Evolutionary conservation across 2,113 vertebrate genomes (phyloP), one percentile per base, ranked within the genome.

Genomic region (Speoplatyrhinus poulsoni): DNA sequence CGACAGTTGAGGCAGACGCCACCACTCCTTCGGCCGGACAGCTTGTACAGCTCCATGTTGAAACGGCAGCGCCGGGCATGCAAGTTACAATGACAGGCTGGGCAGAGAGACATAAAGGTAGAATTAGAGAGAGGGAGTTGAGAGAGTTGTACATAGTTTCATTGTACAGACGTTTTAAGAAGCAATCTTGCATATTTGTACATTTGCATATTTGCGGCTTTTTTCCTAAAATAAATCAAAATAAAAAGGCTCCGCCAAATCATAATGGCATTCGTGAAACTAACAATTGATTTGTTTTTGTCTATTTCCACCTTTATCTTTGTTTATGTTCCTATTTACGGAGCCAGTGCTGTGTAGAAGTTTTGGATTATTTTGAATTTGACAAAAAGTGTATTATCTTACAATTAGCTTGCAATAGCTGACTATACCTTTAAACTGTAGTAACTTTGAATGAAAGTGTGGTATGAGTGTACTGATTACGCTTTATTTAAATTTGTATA

Each of bases 11-110:
- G 95, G 61, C 98, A 99, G 55, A 99, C 98, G 0, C 98, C 97
- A 0, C 97, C 97, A 0, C 98, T 99, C 77, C 95, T 94, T 26
- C 96, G 93, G 1, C 98, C 98, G 0, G 98, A 99, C 70, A 99
- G 93, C 86, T 99, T 99, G 92, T 94, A 99, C 62, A 99, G 94
- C 87, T 99, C 98, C 96, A 99, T 99, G 92, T 99, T 99, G 91
- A 99, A 99, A 55, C 98, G 96, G 70, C 98, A 99, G 70, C 97
- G 95, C 1, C 97, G 93, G 1, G 97, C 97, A 0, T 99, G 97
- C 7, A 99, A 93, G 91, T 99, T 99, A 77, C 97, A 99, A 90
- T 98, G 96, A 69, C 96, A 98, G 74, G 96, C 97, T 99, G 90
- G 0, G 12, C 10, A 62, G 46, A 75, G 10, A 79, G 19, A 60